A percentile compares a stretch with the other conserved stretches of the same genome.
These are phyloP conservation scores for Poecilia wingei DNA, from an alignment of 2,797 vertebrate genomes.

Conservation along the genomic window DNA sequence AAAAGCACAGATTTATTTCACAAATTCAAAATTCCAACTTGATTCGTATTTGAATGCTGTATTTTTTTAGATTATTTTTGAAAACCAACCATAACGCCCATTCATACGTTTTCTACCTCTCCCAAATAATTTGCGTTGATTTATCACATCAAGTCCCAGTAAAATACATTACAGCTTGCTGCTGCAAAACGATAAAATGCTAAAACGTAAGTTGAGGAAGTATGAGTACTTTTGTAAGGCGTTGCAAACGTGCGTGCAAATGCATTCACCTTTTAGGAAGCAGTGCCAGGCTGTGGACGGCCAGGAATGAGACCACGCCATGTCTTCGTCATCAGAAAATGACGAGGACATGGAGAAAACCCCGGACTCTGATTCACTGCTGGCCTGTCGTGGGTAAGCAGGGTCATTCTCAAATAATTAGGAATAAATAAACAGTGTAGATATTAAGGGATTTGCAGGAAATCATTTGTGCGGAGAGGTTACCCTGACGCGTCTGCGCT, in stretches of 20 bases:
- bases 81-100: not conserved
- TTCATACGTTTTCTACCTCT: too few relatives aligned
- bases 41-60: not conserved
- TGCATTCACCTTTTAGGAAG: conserved; percentile 92
- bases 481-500: conserved; percentile 86
- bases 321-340: conserved; percentile 97
- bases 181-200: not conserved
- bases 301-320: conserved; percentile 99
- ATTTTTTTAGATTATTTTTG: not conserved
- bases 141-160: not conserved
- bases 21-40: not conserved
- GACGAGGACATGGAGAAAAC: conserved; percentile 96
- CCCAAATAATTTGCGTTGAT: not conserved
- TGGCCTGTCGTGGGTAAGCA: conserved; percentile 79
- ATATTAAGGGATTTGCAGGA: not conserved
- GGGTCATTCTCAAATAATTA: not conserved
- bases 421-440: not conserved
- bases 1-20: not conserved
- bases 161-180: not conserved
- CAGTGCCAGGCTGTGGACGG: conserved; percentile 97
- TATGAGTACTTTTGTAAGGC: not conserved
- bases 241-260: not conserved
- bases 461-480: conserved; percentile 9
- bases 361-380: conserved; percentile 96
- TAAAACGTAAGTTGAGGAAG: not conserved